Base-by-base conservation (phyloP, 2,113 vertebrate species). In the Corvus cornix region DNA sequence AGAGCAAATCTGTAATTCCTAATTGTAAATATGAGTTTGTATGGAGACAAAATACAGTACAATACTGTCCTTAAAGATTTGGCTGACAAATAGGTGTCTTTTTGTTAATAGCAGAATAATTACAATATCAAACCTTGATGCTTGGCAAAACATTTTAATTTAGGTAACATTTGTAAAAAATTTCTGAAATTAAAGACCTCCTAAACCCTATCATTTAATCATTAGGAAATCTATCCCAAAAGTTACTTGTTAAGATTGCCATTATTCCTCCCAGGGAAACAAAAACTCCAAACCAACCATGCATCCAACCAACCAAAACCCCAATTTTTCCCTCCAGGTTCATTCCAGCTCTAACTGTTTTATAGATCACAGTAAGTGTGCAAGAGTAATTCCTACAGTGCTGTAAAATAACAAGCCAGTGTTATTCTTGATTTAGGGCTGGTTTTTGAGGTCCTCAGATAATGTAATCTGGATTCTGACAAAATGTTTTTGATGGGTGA, bases 21-120 rank as follows among this genome's bases (percentile, higher is more conserved):
- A 69, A 52, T 14, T 73, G 18, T 26, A 93, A 87, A 49, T 24
- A n/a, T 2, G 21, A 3, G 12, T 31, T 73, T 58, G 2, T 11
- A 21, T 15, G 13, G 19, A 52, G 6, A 8, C 27, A 56, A 82
- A 96, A 74, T 22, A 22, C 7, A 35, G 6, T 20, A 56, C 13
- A 75, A 41, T 30, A 37, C 7, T 31, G 13, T 44, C 13, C 24
- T 70, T 60, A 52, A 72, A 78, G 2, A 48, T 72, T 6, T 72
- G 19, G 4, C 15, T 10, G 7, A 6, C 9, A 63, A 60, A 48
- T 41, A 23, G 1, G 0, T 51, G 19, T 37, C 7, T n/a, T 62
- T 86, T 44, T 73, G 9, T 66, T 33, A 89, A 37, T 22, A 68
- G n/a, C 6, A 41, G 13, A 78, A 53, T 26, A 91, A 76, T n/a